These are phyloP conservation scores for Conus ventricosus DNA, from an alignment of 1,140 invertebrate species.

Conservation along the genomic window DNA sequence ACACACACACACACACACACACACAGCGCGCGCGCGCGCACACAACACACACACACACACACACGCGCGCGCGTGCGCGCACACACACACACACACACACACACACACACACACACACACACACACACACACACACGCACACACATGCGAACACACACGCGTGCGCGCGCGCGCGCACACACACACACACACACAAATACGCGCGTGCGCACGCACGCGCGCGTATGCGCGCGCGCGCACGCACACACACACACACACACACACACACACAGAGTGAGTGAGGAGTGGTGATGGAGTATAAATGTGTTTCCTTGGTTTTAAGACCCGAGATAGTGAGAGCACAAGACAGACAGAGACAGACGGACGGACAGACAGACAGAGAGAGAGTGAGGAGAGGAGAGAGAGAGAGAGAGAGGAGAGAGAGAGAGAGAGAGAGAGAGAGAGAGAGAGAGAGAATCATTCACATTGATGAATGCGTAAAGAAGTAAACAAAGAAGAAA, in stretches of 20 bases:
- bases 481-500: too few species aligned
- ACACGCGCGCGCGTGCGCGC: not conserved
- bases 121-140: slow-evolving; percentile 24
- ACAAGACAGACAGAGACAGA: too few species aligned
- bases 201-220: not conserved
- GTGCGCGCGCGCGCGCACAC: not conserved
- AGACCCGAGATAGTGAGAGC: not conserved
- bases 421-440: too few species aligned
- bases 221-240: not conserved
- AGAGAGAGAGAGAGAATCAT: too few species aligned
- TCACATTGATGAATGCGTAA: too few species aligned
- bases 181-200: slow-evolving; percentile 17
- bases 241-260: slow-evolving; percentile 28
- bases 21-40: too few species aligned
- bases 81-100: not conserved
- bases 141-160: not conserved
- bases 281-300: too few species aligned
- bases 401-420: too few species aligned
- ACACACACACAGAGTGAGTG: slow-evolving; percentile 24
- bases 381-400: too few species aligned
- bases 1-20: slow-evolving; percentile 15
- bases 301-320: not conserved
- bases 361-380: too few species aligned
- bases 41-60: slow-evolving; percentile 14
- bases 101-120: slow-evolving; percentile 17